A percentile compares a stretch with the other conserved stretches of the same genome.
Evolutionary conservation across 2,797 vertebrate species (phyloP).

Genomic region (Heterohyrax brucei): DNA sequence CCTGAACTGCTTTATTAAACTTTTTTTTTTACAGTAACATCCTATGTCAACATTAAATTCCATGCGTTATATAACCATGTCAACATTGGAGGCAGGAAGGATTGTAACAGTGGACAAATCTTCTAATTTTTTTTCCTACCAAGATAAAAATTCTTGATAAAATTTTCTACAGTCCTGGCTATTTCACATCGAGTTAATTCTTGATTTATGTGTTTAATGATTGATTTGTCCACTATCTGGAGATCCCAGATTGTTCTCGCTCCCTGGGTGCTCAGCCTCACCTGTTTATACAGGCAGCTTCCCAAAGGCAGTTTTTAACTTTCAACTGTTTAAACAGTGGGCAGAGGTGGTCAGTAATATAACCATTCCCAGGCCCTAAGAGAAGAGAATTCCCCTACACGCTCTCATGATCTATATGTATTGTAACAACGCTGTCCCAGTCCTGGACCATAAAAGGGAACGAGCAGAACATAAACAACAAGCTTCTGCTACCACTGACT

Average conservation of each 20-base stretch:
- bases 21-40: not conserved
- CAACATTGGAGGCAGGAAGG: not conserved
- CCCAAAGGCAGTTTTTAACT: constrained; percentile 52
- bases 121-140: not conserved
- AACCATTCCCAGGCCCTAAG: not conserved
- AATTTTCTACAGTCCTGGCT: constrained; percentile 8
- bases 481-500: not conserved
- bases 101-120: not conserved
- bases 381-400: not conserved
- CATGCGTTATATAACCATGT: not conserved
- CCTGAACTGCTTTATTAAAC: not conserved
- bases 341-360: not conserved
- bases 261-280: constrained; percentile 1
- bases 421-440: rapidly evolving
- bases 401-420: not conserved
- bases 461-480: not conserved
- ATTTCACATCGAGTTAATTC: constrained; percentile 36
- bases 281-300: constrained; percentile 75
- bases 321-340: constrained; percentile 45
- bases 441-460: not conserved
- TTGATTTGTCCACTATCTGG: constrained; percentile 58
- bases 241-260: not conserved
- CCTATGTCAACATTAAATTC: not conserved
- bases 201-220: constrained; percentile 72
- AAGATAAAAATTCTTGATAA: constrained; percentile 23